Evolutionary conservation across 1,140 invertebrate genomes (phyloP), one percentile per base, ranked within the genome.

Genomic region (Radopholus similis): DNA sequence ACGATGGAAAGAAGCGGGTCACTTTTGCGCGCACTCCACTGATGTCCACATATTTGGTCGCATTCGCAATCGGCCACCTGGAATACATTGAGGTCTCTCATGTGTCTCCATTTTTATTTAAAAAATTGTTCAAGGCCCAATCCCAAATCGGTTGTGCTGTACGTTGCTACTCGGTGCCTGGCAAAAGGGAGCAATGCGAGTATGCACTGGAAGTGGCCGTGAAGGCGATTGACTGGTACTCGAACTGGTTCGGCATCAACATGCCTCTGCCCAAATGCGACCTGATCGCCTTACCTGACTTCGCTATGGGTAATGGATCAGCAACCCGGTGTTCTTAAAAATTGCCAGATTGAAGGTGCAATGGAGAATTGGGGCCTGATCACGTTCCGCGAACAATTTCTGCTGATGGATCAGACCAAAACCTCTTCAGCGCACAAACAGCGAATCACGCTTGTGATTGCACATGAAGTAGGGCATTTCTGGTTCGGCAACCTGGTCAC

Each of bases 281-380:
- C 58, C 49, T 83, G 4, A 73, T 81, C 38, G 76, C 78, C 4
- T 71, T 81, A 23, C 79, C 80, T 11, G 76, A 81, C 64, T 81
- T 81, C 54, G 51, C 63, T 2, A 81, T 81, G 78, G 78, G 77
- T 81, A 54, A 55, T 11, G 8, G 64, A 49, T 64, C 51, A 18
- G 6, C 13, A 47, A 13, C 2, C n/a, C n/a, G n/a, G n/a, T n/a
- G n/a, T n/a, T 47, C 42, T 47, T 47, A 47, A 47, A 47, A 68
- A 56, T 23, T 28, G 13, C 13, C 4, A n/a, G 6, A 23, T 51
- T 76, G 76, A 75, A 32, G 83, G 85, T 15, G 87, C 86, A 3
- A 87, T 88, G 86, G 86, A 88, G 73, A 88, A 88, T 78, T 95
- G 92, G 92, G 92, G 93, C 6, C 84, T 96, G 56, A 90, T 95